Conservation (phyloP, 1,140 invertebrate genomes). For the Drosophila triauraria region DNA sequence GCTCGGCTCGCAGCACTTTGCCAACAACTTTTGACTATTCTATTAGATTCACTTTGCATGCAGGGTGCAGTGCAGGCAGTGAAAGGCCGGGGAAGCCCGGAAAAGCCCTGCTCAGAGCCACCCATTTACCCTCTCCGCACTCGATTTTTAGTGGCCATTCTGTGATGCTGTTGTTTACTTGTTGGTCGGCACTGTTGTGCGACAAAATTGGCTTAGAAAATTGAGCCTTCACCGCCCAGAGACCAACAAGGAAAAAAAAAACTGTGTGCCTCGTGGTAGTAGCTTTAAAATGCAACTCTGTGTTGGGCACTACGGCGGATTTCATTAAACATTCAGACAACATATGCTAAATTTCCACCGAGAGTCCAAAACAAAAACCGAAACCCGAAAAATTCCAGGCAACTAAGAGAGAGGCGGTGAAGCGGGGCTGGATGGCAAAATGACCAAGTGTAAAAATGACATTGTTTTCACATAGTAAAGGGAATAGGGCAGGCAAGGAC, state of each 20-base stretch:
- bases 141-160: slow-evolving; percentile 31
- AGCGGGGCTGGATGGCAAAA: slow-evolving; percentile 56
- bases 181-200: slow-evolving; percentile 55
- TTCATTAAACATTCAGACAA: slow-evolving; percentile 82
- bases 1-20: slow-evolving; percentile 41
- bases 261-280: slow-evolving; percentile 2
- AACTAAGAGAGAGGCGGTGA: slow-evolving; percentile 9
- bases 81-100: background rate
- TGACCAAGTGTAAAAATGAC: slow-evolving; percentile 80
- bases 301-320: slow-evolving; percentile 70
- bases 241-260: slow-evolving; percentile 8
- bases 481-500: background rate
- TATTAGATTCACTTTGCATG: slow-evolving; percentile 64
- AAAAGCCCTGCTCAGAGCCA: background rate
- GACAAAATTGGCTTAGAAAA: slow-evolving; percentile 81
- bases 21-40: slow-evolving; percentile 47
- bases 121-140: background rate
- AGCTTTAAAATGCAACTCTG: slow-evolving; percentile 81
- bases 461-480: slow-evolving; percentile 58
- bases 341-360: slow-evolving; percentile 77
- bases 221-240: slow-evolving; percentile 66
- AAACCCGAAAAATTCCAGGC: slow-evolving; percentile 9
- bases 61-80: slow-evolving; percentile 20
- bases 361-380: slow-evolving; percentile 35
- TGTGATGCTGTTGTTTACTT: slow-evolving; percentile 51